Evolutionary conservation across 2,113 vertebrate genomes (phyloP), one percentile per base, ranked within the genome.

Genomic region (Anoplopoma fimbria): DNA sequence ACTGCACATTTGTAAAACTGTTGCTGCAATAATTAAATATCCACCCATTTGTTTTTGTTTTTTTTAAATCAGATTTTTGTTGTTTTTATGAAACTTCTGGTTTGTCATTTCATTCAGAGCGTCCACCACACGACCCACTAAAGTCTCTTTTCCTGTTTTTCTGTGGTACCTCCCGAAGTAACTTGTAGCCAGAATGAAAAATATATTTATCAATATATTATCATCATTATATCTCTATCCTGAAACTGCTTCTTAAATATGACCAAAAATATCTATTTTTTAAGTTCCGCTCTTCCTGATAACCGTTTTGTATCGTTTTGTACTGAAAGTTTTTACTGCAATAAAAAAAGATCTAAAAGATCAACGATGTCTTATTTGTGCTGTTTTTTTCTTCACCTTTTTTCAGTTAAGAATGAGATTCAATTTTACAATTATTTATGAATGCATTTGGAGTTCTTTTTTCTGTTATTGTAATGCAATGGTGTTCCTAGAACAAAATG

Each of bases 241-340:
- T 36, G 51, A 77, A 58, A 58, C 47, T 53, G 51, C 45, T 64
- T 57, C 34, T 71, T 19, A 61, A 65, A 67, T 10, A 15, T 65
- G 40, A 75, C 29, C 55, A 58, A 71, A 21, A 67, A 51, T 21
- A 9, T 4, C 5, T 6, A 34, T 40, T 17, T 76, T 62, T 57
- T 63, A 45, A n/a, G 19, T 31, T 60, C 23, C 61, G 53, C 51
- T 75, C 36, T 69, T 49, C 1, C 47, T 79, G 31, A 74, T 69
- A 68, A 86, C 0, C 9, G 34, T 83, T 85, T 86, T 84, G 7
- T 84, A 77, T 78, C 3, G 23, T 85, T 88, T 87, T 87, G 21
- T 85, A 83, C 61, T 47, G 36, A 53, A 80, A 0, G 0, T 63
- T 85, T 85, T 53, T 82, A 78, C 58, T 81, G 79, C 33, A 92